phyloP scores from a whole-genome alignment of 2,797 vertebrate genomes.

The Halcyon leucocephala region DNA sequence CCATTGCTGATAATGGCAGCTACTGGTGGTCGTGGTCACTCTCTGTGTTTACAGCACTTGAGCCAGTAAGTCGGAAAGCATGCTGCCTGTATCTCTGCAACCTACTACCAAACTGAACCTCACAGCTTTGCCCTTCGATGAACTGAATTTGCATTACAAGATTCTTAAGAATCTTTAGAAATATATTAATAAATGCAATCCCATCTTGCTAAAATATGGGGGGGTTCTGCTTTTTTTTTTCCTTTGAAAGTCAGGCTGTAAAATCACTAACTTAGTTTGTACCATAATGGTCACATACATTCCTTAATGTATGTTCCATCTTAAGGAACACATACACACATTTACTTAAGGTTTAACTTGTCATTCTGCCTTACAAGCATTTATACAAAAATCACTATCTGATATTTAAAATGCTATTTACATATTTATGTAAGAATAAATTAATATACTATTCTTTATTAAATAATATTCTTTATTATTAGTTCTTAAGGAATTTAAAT shows the following conservation, averaged over 20 bases:
- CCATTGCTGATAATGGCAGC: background rate
- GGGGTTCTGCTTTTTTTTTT: background rate
- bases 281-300: background rate
- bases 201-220: background rate
- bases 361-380: background rate
- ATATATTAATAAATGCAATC: background rate
- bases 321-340: background rate
- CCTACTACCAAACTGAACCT: background rate
- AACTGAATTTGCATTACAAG: rapidly evolving
- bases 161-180: background rate
- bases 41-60: background rate
- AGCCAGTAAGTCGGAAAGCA: background rate
- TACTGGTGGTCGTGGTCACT: background rate
- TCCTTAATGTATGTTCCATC: background rate
- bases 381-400: background rate
- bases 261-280: background rate
- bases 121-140: background rate
- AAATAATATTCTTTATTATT: background rate
- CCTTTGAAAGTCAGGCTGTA: background rate
- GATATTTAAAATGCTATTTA: background rate
- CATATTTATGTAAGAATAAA: background rate
- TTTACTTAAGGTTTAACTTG: background rate
- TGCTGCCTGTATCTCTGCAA: background rate
- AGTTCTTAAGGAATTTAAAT: background rate
- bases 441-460: background rate